Conservation (phyloP, 2,797 vertebrate genomes). For the Enteromius fasciolatus region DNA sequence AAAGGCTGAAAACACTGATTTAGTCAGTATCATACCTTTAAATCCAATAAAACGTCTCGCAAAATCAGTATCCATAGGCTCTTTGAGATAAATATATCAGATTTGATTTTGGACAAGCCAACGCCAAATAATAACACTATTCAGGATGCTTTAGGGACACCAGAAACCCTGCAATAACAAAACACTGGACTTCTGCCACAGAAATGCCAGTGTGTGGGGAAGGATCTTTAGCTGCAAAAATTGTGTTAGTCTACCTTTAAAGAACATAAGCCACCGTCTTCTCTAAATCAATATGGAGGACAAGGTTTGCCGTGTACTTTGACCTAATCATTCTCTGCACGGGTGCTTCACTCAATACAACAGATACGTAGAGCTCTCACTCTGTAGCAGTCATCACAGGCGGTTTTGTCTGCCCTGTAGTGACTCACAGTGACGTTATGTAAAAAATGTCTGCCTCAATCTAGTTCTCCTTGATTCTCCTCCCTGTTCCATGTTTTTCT, state of each 20-base stretch:
- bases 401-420: not conserved
- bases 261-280: not conserved
- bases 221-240: not conserved
- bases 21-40: not conserved
- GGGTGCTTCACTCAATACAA: slow-evolving; percentile 39
- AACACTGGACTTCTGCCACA: not conserved
- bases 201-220: not conserved
- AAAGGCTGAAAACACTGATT: not conserved
- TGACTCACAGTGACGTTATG: slow-evolving; percentile 40
- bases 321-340: slow-evolving; percentile 43
- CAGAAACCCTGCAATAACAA: not conserved
- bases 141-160: not conserved
- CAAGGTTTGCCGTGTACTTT: slow-evolving; percentile 22
- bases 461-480: slow-evolving; percentile 8
- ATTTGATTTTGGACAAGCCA: not conserved
- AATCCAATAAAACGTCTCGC: not conserved
- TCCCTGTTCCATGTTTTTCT: slow-evolving; percentile 14
- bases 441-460: slow-evolving; percentile 23
- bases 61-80: not conserved
- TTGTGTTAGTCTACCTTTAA: not conserved
- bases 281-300: slow-evolving; percentile 16
- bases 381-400: not conserved
- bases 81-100: not conserved
- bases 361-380: slow-evolving; percentile 14
- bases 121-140: not conserved